Evolutionary conservation across 2,888 invertebrate genomes (phyloP), one percentile per base, ranked within the genome.

Genomic region (Apoda limacodes): DNA sequence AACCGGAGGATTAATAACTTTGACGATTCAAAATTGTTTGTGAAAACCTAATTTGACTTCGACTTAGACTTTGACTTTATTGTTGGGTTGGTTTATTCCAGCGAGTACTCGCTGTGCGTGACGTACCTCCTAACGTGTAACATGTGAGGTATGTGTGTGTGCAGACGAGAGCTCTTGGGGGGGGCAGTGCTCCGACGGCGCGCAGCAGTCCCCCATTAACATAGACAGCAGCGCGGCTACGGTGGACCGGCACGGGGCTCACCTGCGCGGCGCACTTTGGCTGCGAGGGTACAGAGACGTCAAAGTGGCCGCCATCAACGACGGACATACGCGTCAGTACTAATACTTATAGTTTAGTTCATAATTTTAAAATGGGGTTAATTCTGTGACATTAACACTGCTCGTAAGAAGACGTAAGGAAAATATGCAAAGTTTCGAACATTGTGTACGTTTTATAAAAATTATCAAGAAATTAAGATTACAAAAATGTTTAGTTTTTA

Each of bases 131-230:
- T 22, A 13, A 9, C 13, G 17, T 6, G 15, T 12, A 13, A n/a
- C n/a, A n/a, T n/a, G n/a, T n/a, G n/a, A n/a, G n/a, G n/a, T n/a
- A n/a, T n/a, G n/a, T n/a, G n/a, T n/a, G n/a, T n/a, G 17, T 19
- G 3, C 33, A 60, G 76, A 58, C 22, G 60, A 76, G 39, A 67
- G 57, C 4, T 48, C 76, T 30, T 90, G 90, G 90, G 83, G 85
- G 3, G 87, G 85, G 7, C 51, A 80, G n/a, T 90, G 90, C 48
- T 63, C 59, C 12, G 61, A 49, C 1, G 92, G 92, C 1, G 55
- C 54, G 20, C 63, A 69, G 21, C 93, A 93, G 61, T 92, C 92
- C 0, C 93, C 93, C 1, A 90, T 93, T 45, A 84, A 92, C 64
- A 84, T 93, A 28, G 70, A 82, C 42, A 69, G 76, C 5, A 69